Evolutionary conservation across 2,888 invertebrate genomes (phyloP), one percentile per base, ranked within the genome.

Genomic region (Osedax frankpressi): DNA sequence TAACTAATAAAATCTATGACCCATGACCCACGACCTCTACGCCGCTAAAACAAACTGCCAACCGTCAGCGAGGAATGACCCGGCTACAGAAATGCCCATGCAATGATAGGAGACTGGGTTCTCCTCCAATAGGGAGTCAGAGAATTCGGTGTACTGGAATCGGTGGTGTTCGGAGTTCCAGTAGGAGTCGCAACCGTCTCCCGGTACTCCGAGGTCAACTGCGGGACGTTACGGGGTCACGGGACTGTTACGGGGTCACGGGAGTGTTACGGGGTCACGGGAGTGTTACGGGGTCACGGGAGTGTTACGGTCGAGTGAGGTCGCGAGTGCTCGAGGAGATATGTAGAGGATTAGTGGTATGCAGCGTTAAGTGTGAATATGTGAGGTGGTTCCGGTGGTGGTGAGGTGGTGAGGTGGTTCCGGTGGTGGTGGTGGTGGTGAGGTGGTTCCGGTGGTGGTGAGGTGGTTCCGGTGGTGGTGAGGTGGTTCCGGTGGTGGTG

Each of bases 121-220:
- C 26, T 80, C 65, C 60, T 81, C 78, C 59, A 78, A 74, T 59
- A 83, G 74, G 2, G 79, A 77, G n/a, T 78, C 78, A 2, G 80
- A 78, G 74, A 79, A 79, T 27, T 81, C 79, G n/a, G 79, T 78
- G 76, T 79, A 80, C 75, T 82, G 81, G 76, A 82, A 83, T 27
- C 82, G 75, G 74, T 83, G 82, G 73, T 83, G 83, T 71, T 83
- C 83, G 1, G 82, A 82, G 62, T 79, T 74, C 82, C 82, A 82
- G 76, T 82, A 82, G 14, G 79, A 79, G 24, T 76, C 73, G 0
- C 78, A 44, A 19, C 11, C 44, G 6, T 6, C 6, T 19, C 11
- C 11, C 11, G 19, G 44, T 19, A 44, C 19, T 19, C 19, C 11
- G 44, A 19, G 44, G 44, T 44, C 6, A 19, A n/a, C n/a, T n/a